Evolutionary conservation across 2,113 vertebrate species (phyloP).

Genomic region (Petroica traversi): DNA sequence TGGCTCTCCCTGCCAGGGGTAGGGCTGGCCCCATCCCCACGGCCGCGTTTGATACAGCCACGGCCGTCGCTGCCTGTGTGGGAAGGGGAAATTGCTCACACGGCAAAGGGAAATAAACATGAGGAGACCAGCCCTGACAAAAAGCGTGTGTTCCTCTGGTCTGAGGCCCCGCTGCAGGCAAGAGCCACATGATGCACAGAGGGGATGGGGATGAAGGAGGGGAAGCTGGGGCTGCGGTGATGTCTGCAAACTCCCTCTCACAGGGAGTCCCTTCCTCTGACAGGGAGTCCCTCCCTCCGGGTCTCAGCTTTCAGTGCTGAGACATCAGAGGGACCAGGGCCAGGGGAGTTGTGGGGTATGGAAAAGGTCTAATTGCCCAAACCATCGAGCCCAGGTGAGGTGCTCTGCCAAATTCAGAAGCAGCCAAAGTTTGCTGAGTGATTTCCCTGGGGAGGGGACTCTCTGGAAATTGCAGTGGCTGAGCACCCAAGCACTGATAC

Average conservation of each 20-base stretch:
- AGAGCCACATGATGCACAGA: neutral
- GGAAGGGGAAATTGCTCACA: conserved; percentile 40
- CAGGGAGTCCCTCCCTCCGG: neutral
- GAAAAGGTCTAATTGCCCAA: neutral
- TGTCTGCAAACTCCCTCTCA: neutral
- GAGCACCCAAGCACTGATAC: neutral
- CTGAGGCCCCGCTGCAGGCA: neutral
- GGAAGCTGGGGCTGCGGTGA: neutral
- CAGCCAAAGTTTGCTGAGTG: neutral
- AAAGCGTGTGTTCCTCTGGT: neutral
- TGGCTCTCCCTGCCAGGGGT: neutral
- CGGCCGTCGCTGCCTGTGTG: neutral
- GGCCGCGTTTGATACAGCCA: neutral
- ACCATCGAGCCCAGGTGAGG: accelerated
- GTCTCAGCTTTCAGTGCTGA: neutral
- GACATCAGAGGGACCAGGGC: neutral
- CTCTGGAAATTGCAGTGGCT: neutral
- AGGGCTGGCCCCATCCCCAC: conserved; percentile 12
- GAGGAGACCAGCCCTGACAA: conserved; percentile 26
- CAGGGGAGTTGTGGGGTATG: accelerated
- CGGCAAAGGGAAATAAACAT: conserved; percentile 50
- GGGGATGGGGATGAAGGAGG: neutral
- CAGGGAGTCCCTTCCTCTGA: neutral
- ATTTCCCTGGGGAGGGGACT: neutral
- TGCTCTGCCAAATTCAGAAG: neutral